Conservation (phyloP, 2,113 vertebrate genomes). For the Bujurquina vittata region DNA sequence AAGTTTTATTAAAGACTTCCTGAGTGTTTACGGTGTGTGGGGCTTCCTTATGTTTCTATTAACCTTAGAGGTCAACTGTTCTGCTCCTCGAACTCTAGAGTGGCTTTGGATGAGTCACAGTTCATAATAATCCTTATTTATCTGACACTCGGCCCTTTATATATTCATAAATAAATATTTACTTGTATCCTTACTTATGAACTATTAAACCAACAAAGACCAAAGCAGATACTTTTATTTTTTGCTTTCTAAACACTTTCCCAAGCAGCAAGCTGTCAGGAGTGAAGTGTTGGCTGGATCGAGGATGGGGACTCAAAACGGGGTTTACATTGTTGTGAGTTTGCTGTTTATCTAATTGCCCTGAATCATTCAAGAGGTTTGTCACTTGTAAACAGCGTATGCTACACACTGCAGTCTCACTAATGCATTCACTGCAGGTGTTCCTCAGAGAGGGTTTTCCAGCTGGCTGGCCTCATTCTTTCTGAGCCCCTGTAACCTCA, state of each 20-base stretch:
- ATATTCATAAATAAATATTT: neutral
- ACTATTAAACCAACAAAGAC: neutral
- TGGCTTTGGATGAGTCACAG: neutral
- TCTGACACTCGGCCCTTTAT: fast-evolving
- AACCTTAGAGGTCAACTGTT: fast-evolving
- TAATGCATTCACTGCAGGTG: conserved; percentile 39
- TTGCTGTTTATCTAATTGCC: neutral
- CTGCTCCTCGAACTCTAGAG: neutral
- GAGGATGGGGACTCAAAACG: neutral
- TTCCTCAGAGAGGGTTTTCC: conserved; percentile 36
- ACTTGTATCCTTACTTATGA: neutral
- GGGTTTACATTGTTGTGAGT: neutral
- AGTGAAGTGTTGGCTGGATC: too few relatives aligned
- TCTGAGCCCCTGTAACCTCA: conserved; percentile 19
- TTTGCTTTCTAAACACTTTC: neutral
- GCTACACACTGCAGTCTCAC: neutral
- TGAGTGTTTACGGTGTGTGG: neutral
- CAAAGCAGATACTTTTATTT: neutral
- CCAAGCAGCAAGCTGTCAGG: too few relatives aligned
- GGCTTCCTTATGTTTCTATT: neutral
- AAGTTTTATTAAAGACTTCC: neutral
- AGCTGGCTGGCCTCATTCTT: conserved; percentile 55
- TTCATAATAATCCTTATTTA: neutral
- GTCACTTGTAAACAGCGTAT: neutral
- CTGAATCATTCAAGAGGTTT: conserved; percentile 2